Percentiles rank a stretch among this genome's conserved stretches.
Evolutionary conservation across 1,140 invertebrate species (phyloP).

Genomic region (Apis dorsata): DNA sequence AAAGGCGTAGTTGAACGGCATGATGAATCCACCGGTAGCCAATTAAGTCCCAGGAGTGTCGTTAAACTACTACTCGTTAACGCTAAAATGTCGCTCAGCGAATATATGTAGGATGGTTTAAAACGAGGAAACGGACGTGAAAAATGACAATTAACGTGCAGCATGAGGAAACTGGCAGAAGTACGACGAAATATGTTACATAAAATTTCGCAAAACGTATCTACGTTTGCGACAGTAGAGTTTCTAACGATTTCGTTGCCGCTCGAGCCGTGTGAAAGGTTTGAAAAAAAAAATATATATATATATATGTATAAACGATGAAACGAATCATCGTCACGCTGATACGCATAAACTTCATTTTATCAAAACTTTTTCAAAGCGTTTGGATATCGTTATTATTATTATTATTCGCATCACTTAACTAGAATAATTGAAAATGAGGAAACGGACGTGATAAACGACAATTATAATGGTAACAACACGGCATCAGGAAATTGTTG

Average conservation of each 20-base stretch:
- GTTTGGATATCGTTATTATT: not conserved
- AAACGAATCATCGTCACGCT: not conserved
- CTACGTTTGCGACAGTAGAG: slow-evolving; percentile 22
- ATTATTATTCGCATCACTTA: not conserved
- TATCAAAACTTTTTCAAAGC: not conserved
- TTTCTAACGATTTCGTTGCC: slow-evolving; percentile 24
- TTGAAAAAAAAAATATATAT: not conserved
- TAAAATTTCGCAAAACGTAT: slow-evolving; percentile 44
- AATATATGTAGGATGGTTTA: slow-evolving; percentile 35
- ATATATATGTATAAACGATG: not conserved
- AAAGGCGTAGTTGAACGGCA: slow-evolving; percentile 20
- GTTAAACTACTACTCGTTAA: slow-evolving; percentile 63
- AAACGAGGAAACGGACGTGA: slow-evolving; percentile 66
- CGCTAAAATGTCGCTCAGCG: slow-evolving; percentile 60
- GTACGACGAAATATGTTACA: slow-evolving; percentile 58
- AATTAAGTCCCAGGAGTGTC: slow-evolving; percentile 59
- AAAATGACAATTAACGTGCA: slow-evolving; percentile 65
- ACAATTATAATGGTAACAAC: slow-evolving; percentile 50
- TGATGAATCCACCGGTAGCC: slow-evolving; percentile 52
- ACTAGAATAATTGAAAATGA: slow-evolving; percentile 40
- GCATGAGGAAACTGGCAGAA: slow-evolving; percentile 54
- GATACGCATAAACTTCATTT: not conserved
- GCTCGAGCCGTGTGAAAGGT: not conserved
- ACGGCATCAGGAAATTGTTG: slow-evolving; percentile 21
- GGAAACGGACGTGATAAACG: slow-evolving; percentile 68